Conservation (phyloP, 2,113 vertebrate species). For the Megatriorchis doriae region DNA sequence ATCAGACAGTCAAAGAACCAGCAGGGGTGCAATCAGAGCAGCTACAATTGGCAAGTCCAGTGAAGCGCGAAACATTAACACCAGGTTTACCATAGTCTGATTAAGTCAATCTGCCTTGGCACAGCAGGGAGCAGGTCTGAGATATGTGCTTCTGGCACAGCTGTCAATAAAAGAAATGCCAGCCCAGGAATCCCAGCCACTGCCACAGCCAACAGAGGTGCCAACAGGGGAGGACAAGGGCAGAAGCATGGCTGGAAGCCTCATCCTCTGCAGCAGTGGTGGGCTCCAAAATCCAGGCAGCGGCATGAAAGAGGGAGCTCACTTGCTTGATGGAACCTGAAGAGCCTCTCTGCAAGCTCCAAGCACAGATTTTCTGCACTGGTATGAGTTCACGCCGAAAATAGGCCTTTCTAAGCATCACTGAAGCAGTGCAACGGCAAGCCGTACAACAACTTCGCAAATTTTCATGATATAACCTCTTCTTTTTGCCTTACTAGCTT, state of each 20-base stretch:
- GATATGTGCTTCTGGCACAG: not conserved
- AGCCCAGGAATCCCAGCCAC: not conserved
- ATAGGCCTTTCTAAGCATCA: accelerated
- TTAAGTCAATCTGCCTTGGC: not conserved
- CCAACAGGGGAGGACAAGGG: not conserved
- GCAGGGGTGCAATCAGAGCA: not conserved
- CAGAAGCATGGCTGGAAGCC: not conserved
- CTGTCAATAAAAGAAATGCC: not conserved
- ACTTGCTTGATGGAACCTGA: not conserved
- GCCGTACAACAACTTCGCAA: not conserved
- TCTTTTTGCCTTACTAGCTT: not conserved
- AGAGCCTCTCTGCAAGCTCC: not conserved
- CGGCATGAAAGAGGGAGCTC: not conserved
- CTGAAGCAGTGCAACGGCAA: not conserved
- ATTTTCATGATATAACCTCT: not conserved
- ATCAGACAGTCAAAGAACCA: not conserved
- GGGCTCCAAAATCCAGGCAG: not conserved
- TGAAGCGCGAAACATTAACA: not conserved
- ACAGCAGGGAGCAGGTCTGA: not conserved
- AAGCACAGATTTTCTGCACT: not conserved
- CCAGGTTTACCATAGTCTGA: not conserved
- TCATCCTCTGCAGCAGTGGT: not conserved
- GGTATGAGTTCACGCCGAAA: not conserved
- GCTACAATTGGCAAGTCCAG: not conserved
- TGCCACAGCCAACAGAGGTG: not conserved